Conservation (phyloP, 2,888 invertebrate genomes). For the Lithodes maja region DNA sequence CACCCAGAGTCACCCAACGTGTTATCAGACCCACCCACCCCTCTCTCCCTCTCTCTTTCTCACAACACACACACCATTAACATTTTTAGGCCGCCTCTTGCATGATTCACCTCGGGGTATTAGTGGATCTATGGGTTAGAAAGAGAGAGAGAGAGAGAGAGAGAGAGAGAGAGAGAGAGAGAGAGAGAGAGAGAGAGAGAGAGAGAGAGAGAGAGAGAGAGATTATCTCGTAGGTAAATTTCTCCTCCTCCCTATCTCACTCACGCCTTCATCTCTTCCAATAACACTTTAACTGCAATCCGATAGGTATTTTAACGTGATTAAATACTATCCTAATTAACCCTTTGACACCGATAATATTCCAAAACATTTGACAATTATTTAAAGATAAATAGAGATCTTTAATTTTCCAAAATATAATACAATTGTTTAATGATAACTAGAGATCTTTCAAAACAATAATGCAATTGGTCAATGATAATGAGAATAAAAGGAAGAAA, state of each 20-base stretch:
- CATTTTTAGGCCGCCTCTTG: neutral
- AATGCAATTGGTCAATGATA: no score
- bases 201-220: slow-evolving; percentile 11
- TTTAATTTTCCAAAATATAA: no score
- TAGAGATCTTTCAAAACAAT: no score
- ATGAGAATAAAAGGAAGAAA: neutral
- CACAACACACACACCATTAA: slow-evolving; percentile 20
- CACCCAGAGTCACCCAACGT: slow-evolving; percentile 15
- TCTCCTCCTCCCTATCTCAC: no score
- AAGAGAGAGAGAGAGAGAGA: neutral
- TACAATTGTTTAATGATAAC: no score
- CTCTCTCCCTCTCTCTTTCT: neutral
- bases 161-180: neutral
- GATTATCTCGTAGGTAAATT: neutral
- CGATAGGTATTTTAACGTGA: no score
- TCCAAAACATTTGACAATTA: no score
- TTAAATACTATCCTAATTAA: no score
- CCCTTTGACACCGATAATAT: no score
- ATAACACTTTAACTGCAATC: no score
- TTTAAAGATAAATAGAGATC: no score
- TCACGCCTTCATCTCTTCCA: no score
- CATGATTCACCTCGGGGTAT: neutral
- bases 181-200: slow-evolving; percentile 7
- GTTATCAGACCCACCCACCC: neutral
- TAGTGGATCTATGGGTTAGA: neutral